These are phyloP conservation scores for Pterocles burchelli DNA, from an alignment of 2,113 vertebrate genomes.

Conservation along the genomic window DNA sequence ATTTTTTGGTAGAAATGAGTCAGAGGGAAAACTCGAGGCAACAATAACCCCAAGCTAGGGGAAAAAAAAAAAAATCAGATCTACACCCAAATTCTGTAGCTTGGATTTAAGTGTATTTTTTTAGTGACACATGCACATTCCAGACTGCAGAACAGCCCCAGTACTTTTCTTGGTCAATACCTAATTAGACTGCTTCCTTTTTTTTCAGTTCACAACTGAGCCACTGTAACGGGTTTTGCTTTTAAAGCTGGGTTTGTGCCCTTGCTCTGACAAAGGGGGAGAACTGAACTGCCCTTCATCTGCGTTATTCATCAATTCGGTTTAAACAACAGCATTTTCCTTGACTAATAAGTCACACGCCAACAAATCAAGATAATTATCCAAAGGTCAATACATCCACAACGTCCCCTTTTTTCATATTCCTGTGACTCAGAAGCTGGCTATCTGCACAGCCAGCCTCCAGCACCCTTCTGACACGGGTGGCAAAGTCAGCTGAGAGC, in stretches of 20 bases:
- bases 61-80: background rate
- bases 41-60: background rate
- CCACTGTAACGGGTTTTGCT: background rate
- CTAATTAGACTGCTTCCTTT: background rate
- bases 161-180: background rate
- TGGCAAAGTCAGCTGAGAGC: background rate
- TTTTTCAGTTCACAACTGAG: background rate
- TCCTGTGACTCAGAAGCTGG: background rate
- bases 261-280: background rate
- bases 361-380: conserved; percentile 31
- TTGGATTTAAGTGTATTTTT: background rate
- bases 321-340: background rate
- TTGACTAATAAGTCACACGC: background rate
- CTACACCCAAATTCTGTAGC: background rate
- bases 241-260: background rate
- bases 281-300: background rate
- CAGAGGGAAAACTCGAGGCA: background rate
- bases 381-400: background rate
- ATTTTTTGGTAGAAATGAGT: background rate
- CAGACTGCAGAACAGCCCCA: background rate
- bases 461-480: background rate
- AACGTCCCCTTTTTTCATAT: background rate
- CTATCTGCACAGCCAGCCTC: background rate
- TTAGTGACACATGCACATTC: background rate
- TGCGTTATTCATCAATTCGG: background rate